Evolutionary conservation across 1,140 invertebrate species (phyloP).

Genomic region (Leptonema lineaticorne): DNA sequence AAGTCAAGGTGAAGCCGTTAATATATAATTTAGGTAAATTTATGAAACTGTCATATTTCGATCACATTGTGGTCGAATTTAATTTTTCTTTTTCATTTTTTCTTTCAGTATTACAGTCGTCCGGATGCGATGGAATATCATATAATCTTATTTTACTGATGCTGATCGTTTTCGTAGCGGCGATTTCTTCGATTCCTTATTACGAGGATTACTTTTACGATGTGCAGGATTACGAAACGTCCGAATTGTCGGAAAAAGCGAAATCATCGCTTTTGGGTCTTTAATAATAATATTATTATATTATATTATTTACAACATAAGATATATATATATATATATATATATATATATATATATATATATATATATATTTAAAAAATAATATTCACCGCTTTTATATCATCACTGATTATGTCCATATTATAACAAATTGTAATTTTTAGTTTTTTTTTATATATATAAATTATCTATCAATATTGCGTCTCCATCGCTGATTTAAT

Average conservation of each 20-base stretch:
- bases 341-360: too few species aligned
- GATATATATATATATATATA: neutral
- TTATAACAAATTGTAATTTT: too few species aligned
- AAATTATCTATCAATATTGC: too few species aligned
- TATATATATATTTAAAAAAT: too few species aligned
- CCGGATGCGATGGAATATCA: too few species aligned
- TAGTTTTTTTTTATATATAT: too few species aligned
- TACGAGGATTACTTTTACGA: conserved; percentile 8
- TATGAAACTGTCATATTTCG: neutral
- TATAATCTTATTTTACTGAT: neutral
- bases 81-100: neutral
- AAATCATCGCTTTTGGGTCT: neutral
- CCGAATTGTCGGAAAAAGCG: neutral
- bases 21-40: conserved; percentile 14
- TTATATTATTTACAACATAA: too few species aligned
- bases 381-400: neutral
- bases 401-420: too few species aligned
- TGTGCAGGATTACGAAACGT: neutral
- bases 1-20: neutral
- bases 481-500: too few species aligned
- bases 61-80: too few species aligned
- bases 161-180: neutral
- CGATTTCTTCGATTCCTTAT: neutral
- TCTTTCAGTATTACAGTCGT: too few species aligned
- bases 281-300: too few species aligned